Percentiles rank a stretch among this genome's conserved stretches.
Conservation (phyloP, 2,888 invertebrate genomes). For the Dexiosoma caninum region DNA sequence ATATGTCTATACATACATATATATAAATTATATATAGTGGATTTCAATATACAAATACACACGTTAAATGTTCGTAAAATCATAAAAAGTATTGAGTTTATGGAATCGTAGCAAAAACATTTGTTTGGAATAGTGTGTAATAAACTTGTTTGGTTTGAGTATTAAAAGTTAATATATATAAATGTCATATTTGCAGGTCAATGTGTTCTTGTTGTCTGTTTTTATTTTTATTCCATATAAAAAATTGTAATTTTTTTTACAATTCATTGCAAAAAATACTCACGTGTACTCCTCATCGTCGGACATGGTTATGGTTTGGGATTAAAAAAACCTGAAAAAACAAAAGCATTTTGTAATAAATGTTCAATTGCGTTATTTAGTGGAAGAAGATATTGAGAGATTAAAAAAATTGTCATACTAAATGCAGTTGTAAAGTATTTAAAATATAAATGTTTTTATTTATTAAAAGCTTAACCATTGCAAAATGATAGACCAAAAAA, state of each 20-base stretch:
- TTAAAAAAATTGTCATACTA: not conserved
- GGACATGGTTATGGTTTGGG: conserved; percentile 88
- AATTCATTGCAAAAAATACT: conserved; percentile 79
- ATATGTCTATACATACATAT: not conserved
- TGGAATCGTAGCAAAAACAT: not conserved
- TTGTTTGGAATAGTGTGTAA: conserved; percentile 6
- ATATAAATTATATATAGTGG: conserved; percentile 1
- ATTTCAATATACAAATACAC: conserved; percentile 11
- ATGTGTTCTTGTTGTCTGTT: not conserved
- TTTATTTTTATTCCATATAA: not conserved
- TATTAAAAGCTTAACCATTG: not conserved
- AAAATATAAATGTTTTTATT: not conserved
- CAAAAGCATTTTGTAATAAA: conserved; percentile 26
- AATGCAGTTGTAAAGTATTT: not conserved
- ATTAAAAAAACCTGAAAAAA: conserved; percentile 81
- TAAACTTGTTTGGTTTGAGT: conserved; percentile 44
- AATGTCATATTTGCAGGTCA: conserved; percentile 37
- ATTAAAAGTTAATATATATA: conserved; percentile 28
- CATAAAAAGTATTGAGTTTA: not conserved
- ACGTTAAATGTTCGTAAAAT: not conserved
- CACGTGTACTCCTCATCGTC: conserved; percentile 97
- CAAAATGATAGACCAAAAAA: not conserved
- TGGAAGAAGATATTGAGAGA: not conserved
- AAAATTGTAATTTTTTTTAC: conserved; percentile 18
- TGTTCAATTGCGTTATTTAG: not conserved